A percentile compares a stretch with the other conserved stretches of the same genome.
Conservation (phyloP, 2,888 invertebrate species). For the Meandrusa payeni region DNA sequence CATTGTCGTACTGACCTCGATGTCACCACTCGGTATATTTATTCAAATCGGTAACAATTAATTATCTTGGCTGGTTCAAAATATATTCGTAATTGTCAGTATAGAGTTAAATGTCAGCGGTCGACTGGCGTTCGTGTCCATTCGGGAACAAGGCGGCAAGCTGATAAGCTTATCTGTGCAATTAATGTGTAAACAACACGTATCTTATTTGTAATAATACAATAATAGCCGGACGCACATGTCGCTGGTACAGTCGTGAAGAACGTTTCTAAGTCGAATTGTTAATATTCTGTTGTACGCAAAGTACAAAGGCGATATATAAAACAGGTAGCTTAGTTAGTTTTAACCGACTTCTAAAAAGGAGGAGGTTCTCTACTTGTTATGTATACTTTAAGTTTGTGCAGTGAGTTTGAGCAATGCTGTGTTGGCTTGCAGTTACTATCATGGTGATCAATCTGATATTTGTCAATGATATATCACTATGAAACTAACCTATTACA, state of each 20-base stretch:
- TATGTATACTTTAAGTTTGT: no score
- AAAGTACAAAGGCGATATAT: no score
- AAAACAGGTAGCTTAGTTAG: no score
- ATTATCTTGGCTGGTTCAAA: neutral
- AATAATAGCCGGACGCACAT: conserved; percentile 38
- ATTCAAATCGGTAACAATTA: neutral
- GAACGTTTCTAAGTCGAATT: conserved; percentile 24
- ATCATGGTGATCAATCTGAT: no score
- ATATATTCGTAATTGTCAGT: conserved; percentile 1
- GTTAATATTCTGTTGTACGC: no score
- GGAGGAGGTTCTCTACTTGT: no score
- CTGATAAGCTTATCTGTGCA: conserved; percentile 69
- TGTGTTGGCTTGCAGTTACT: no score
- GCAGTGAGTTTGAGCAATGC: no score
- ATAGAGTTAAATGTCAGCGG: conserved; percentile 17
- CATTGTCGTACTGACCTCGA: conserved; percentile 13
- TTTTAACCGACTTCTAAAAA: no score
- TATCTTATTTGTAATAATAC: conserved; percentile 62
- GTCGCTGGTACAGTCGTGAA: conserved; percentile 36
- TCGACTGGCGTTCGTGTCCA: conserved; percentile 28
- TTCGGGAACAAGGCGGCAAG: conserved; percentile 26
- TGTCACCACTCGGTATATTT: conserved; percentile 3
- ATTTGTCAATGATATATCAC: no score
- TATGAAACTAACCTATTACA: no score
- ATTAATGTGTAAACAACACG: conserved; percentile 66